phyloP scores from a whole-genome alignment of 2,888 invertebrate genomes.

The Sycophila texana region DNA sequence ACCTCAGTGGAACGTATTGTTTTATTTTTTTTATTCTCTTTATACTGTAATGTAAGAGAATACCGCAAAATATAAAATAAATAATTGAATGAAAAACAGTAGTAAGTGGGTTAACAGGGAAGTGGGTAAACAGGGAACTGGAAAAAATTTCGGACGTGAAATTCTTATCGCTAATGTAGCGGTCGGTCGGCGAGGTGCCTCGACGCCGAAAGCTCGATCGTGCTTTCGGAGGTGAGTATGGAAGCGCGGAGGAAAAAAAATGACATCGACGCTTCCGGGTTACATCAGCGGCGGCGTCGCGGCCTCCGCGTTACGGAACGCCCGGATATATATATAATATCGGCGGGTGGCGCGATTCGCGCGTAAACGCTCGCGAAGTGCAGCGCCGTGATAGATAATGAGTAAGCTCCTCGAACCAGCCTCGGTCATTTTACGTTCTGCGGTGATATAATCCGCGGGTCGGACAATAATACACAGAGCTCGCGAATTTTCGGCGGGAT shows the following conservation, averaged over 20 bases:
- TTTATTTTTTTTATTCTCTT: too few relatives aligned
- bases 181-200: too few relatives aligned
- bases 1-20: too few relatives aligned
- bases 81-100: too few relatives aligned
- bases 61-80: too few relatives aligned
- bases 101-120: too few relatives aligned
- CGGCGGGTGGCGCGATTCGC: background rate
- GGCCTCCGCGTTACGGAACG: background rate
- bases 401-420: background rate
- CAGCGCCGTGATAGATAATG: background rate
- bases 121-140: too few relatives aligned
- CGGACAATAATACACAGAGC: background rate
- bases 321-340: background rate
- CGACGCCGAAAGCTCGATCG: background rate
- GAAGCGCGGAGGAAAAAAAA: background rate
- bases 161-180: too few relatives aligned
- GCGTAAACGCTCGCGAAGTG: background rate
- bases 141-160: too few relatives aligned
- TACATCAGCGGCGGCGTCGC: background rate
- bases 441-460: background rate
- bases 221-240: background rate
- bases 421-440: background rate
- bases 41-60: too few relatives aligned
- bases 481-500: background rate
- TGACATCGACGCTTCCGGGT: constrained; percentile 1